phyloP scores from a whole-genome alignment of 2,113 vertebrate genomes.

The Empidonax traillii region DNA sequence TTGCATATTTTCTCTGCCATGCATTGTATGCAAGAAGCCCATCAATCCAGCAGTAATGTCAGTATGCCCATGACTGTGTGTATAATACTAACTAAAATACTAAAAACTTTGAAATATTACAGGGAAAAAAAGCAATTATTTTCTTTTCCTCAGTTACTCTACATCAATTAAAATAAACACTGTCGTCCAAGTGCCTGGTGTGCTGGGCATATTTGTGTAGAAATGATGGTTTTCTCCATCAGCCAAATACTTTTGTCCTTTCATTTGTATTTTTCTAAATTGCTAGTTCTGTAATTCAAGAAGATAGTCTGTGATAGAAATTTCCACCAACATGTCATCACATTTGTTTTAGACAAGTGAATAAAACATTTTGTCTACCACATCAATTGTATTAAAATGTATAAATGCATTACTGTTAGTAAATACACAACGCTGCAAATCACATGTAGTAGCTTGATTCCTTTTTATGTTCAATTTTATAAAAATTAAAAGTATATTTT shows the following conservation, averaged over 20 bases:
- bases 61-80: background rate
- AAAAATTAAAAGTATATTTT: background rate
- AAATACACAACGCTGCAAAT: background rate
- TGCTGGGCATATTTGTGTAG: constrained; percentile 25
- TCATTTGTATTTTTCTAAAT: constrained; percentile 51
- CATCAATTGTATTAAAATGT: background rate
- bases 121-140: background rate
- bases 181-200: constrained; percentile 41
- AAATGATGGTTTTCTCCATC: constrained; percentile 21
- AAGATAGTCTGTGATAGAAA: constrained; percentile 7
- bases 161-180: constrained; percentile 64
- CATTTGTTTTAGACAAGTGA: background rate
- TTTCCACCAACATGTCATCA: background rate
- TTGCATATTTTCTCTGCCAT: background rate
- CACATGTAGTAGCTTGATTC: background rate
- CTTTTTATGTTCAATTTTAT: background rate
- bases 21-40: background rate
- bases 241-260: constrained; percentile 21
- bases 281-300: constrained; percentile 49
- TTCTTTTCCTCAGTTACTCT: constrained; percentile 2
- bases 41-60: background rate
- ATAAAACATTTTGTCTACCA: background rate
- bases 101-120: constrained; percentile 51
- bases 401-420: background rate
- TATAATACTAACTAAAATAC: background rate